These are phyloP conservation scores for Eulemur rufifrons DNA, from an alignment of 2,113 vertebrate species.

Conservation along the genomic window DNA sequence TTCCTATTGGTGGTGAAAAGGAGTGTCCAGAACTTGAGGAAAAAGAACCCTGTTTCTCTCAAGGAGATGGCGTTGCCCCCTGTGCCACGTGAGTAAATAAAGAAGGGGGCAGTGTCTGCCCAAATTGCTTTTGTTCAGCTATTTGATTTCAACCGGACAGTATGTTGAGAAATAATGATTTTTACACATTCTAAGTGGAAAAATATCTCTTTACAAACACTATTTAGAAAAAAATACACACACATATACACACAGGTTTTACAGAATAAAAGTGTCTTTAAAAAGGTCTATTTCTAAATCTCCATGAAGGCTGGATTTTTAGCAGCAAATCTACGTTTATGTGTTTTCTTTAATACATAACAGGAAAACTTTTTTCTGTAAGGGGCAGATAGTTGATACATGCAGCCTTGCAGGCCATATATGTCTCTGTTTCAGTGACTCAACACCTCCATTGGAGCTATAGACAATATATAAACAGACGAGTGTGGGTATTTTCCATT, in stretches of 20 bases:
- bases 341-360: background rate
- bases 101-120: background rate
- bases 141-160: background rate
- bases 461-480: background rate
- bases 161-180: background rate
- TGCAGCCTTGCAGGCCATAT: background rate
- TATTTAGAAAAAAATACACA: background rate
- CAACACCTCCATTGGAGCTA: background rate
- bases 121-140: background rate
- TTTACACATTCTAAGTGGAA: background rate
- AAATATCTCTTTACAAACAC: background rate
- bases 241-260: background rate
- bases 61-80: conserved; percentile 85
- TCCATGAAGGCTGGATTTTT: background rate
- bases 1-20: conserved; percentile 87
- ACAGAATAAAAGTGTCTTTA: background rate
- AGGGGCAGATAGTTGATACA: background rate
- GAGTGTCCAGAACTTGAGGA: conserved; percentile 92
- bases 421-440: background rate
- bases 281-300: background rate
- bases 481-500: background rate
- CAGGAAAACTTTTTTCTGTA: background rate
- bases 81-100: conserved; percentile 91
- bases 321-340: background rate
- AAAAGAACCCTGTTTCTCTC: conserved; percentile 86